Base-by-base conservation (phyloP, 2,888 invertebrate genomes). In the Dyspetes luteomarginatus region DNA sequence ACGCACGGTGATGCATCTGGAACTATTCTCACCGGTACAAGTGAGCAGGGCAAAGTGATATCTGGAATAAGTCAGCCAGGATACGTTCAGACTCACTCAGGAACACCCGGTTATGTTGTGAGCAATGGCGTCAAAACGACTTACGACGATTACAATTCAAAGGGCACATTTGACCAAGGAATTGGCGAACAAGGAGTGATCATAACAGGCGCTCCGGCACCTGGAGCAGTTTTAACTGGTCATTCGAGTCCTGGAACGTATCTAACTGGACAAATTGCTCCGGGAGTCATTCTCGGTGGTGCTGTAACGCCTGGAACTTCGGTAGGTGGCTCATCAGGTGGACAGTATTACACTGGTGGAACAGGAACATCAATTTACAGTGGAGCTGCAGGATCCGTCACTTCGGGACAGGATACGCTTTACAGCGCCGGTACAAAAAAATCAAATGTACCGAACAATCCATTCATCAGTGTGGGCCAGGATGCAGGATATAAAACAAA, bases 401-500 rank as follows among this genome's bases (percentile, higher is more conserved):
- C 36, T 26, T 28, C 4, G n/a, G 73, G 60, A n/a, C 71, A 65
- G 50, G 64, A 58, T 0, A 62, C 36, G 12, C 65, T 81, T 15
- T 69, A 78, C 22, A 72, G 72, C 67, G n/a, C n/a, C n/a, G 36
- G 74, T 43, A 4, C 52, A 15, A 52, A 41, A 7, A 12, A 41
- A 28, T 36, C 55, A n/a, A 81, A 56, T 26, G 64, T 28, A 2
- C 71, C 60, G 5, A 64, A 58, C 68, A 67, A 58, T 69, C 60
- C 69, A 22, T 43, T 80, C 82, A n/a, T 82, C 58, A 5, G 43
- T 24, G 48, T 22, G 28, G 55, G 22, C n/a, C 55, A 78, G 60
- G 69, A 65, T 50, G 73, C 24, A n/a, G 86, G 86, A 4, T 91
- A 90, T 76, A 86, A 85, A 45, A 89, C 88, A 0, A 89, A 88